Percentiles rank a stretch among this genome's conserved stretches.
These are phyloP conservation scores for Sebastes kiyomatsui DNA, from an alignment of 2,797 vertebrate genomes.

Conservation along the genomic window DNA sequence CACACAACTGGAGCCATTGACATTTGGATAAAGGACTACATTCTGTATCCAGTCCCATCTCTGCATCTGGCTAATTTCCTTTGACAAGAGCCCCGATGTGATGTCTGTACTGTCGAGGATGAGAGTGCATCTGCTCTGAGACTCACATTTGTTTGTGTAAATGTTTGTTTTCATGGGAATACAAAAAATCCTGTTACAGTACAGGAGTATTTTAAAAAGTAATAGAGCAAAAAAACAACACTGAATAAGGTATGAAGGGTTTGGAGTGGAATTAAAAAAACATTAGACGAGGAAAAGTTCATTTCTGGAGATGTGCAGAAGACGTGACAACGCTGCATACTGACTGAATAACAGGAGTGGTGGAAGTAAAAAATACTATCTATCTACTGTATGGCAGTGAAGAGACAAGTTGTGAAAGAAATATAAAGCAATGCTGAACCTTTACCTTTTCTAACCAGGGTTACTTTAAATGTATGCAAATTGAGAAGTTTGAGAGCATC, in stretches of 20 bases:
- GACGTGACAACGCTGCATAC: background rate
- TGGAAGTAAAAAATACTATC: background rate
- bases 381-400: background rate
- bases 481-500: background rate
- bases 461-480: background rate
- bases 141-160: background rate
- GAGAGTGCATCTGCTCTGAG: background rate
- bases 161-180: background rate
- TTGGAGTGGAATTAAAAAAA: background rate
- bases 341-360: background rate
- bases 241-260: background rate
- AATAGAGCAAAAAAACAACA: background rate
- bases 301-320: background rate
- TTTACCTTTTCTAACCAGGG: background rate
- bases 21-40: constrained; percentile 58
- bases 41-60: constrained; percentile 37
- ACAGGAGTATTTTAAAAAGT: background rate
- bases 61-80: constrained; percentile 52
- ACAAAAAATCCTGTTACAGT: background rate
- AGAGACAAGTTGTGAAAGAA: background rate
- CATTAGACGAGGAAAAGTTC: background rate
- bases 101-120: background rate
- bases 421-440: background rate
- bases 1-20: constrained; percentile 33
- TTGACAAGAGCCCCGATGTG: constrained; percentile 34